Evolutionary conservation across 1,140 invertebrate genomes (phyloP), one percentile per base, ranked within the genome.

Genomic region (Sitobion miscanthi): DNA sequence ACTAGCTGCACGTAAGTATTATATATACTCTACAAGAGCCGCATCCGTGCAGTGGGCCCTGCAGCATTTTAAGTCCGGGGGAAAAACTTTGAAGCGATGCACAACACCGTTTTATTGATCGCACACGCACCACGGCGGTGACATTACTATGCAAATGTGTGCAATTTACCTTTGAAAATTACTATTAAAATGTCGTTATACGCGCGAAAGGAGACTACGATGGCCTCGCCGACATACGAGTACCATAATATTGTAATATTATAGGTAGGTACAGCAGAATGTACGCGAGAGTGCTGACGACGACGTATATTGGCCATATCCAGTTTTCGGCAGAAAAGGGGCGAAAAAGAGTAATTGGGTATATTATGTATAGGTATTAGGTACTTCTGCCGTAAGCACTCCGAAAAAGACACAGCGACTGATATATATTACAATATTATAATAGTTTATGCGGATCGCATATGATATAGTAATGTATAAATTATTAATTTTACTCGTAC

Each of bases 91-190:
- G n/a, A 77, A 77, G 62, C 62, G n/a, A 77, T 77, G 62, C 35
- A 83, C 14, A 77, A 86, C 42, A 47, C 45, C 25, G 30, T 87
- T 49, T n/a, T 87, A 87, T 87, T 87, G 86, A 87, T 87, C 86
- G 86, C 47, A 21, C 45, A 47, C 45, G 25, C 1, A 49, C 25
- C 23, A 30, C 83, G 25, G 5, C 90, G 45, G 94, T 94, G 62
- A 69, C 42, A 57, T 57, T 90, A 62, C 47, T 90, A 90, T 90
- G 52, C 38, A 57, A 90, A 90, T 62, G 57, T 30, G 35, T 42
- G 88, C 38, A 90, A 90, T 90, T 90, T 38, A 30, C 85, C 89
- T 62, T 62, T 62, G 54, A 30, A 42, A 90, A 90, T 90, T 14
- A 62, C 21, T 90, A 90, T 90, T 90, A 90, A 90, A 90, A 57